Conservation (phyloP, 2,888 invertebrate species). For the Criorhina ranunculi region DNA sequence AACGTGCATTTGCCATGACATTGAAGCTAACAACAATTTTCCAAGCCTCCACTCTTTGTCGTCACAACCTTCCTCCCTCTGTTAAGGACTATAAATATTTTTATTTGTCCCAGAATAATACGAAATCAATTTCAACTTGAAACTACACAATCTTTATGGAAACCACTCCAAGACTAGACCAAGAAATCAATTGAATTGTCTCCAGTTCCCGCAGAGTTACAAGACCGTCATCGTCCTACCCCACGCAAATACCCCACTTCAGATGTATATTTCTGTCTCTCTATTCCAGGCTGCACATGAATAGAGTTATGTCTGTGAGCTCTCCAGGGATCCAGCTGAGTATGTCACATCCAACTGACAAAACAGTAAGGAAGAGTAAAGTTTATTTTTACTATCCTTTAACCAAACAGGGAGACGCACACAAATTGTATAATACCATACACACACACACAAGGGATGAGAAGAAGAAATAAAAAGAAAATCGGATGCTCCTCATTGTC, state of each 20-base stretch:
- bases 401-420: slow-evolving; percentile 1
- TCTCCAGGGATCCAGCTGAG: slow-evolving; percentile 29
- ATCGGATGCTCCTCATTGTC: slow-evolving; percentile 70
- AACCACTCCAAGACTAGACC: neutral
- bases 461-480: no score
- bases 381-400: slow-evolving; percentile 39
- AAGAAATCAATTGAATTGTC: slow-evolving; percentile 39
- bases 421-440: slow-evolving; percentile 43
- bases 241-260: neutral
- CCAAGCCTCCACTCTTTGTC: neutral
- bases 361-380: slow-evolving; percentile 22
- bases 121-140: slow-evolving; percentile 17
- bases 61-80: no score
- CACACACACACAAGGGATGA: slow-evolving; percentile 40
- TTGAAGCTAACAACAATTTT: neutral
- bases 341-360: slow-evolving; percentile 25
- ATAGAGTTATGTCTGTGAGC: slow-evolving; percentile 21
- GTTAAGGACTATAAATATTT: no score
- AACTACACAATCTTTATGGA: neutral
- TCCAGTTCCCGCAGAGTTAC: slow-evolving; percentile 10
- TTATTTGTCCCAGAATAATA: neutral
- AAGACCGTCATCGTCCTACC: no score
- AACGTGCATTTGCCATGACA: no score
- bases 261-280: neutral
- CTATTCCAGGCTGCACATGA: slow-evolving; percentile 16